Percentiles rank a stretch among this genome's conserved stretches.
These are phyloP conservation scores for Edolisoma coerulescens DNA, from an alignment of 2,113 vertebrate species.

Conservation along the genomic window DNA sequence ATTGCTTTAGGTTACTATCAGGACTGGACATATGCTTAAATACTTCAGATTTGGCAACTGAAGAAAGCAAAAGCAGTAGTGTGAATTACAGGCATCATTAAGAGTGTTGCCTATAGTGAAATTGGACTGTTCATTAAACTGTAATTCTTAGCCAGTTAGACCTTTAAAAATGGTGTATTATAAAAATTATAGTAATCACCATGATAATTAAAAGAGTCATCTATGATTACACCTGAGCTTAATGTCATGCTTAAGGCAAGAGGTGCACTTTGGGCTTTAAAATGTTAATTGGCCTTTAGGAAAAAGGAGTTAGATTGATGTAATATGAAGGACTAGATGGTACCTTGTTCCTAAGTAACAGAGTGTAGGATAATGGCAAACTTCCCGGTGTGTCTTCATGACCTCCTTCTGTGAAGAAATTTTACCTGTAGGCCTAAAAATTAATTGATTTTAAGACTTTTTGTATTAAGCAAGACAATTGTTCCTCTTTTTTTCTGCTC, in stretches of 20 bases:
- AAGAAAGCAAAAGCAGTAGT: background rate
- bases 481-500: background rate
- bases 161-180: background rate
- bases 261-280: background rate
- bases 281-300: background rate
- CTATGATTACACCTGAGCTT: background rate
- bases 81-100: background rate
- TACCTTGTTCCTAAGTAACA: background rate
- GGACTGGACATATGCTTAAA: background rate
- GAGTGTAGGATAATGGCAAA: background rate
- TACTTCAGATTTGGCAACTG: background rate
- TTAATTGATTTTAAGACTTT: background rate
- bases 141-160: background rate
- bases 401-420: background rate
- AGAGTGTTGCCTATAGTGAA: background rate
- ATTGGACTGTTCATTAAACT: background rate
- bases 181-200: background rate
- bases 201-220: slow-evolving; percentile 20
- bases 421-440: background rate
- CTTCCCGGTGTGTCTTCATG: background rate
- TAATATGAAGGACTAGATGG: background rate
- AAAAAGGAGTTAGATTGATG: background rate
- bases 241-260: background rate
- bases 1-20: background rate
- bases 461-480: background rate